These are phyloP conservation scores for Amblyteles armatorius DNA, from an alignment of 2,888 invertebrate species.

Conservation along the genomic window DNA sequence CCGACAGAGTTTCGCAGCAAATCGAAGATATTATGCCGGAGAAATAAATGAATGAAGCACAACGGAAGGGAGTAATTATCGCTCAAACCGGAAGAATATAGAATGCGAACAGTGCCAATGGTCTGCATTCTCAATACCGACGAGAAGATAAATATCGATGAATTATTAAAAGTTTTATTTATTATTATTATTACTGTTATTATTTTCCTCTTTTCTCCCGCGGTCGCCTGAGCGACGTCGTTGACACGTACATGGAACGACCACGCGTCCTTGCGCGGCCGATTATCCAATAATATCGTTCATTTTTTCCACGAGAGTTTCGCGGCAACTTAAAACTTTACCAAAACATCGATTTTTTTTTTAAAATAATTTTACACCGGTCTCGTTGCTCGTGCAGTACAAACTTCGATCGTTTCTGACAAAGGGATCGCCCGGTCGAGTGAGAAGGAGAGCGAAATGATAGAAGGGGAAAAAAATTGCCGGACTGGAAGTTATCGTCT, in stretches of 20 bases:
- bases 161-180: constrained; percentile 28
- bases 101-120: neutral
- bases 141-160: constrained; percentile 13
- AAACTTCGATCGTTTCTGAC: constrained; percentile 28
- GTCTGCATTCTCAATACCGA: neutral
- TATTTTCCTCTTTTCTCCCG: too few relatives aligned
- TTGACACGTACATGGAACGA: too few relatives aligned
- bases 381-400: neutral
- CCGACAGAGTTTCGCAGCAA: too few relatives aligned
- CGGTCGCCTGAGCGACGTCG: too few relatives aligned
- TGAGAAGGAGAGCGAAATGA: neutral
- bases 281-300: neutral
- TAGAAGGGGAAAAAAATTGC: constrained; percentile 3
- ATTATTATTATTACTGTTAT: neutral
- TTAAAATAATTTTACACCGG: neutral
- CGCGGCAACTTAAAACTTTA: neutral
- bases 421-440: constrained; percentile 14
- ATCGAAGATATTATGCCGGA: too few relatives aligned
- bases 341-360: neutral
- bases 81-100: neutral
- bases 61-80: neutral
- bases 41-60: neutral
- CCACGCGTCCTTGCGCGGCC: neutral
- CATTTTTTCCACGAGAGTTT: neutral
- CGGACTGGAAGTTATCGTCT: constrained; percentile 44